A percentile compares a stretch with the other conserved stretches of the same genome.
phyloP scores from a whole-genome alignment of 1,140 invertebrate genomes.

The Leptinotarsa texana region DNA sequence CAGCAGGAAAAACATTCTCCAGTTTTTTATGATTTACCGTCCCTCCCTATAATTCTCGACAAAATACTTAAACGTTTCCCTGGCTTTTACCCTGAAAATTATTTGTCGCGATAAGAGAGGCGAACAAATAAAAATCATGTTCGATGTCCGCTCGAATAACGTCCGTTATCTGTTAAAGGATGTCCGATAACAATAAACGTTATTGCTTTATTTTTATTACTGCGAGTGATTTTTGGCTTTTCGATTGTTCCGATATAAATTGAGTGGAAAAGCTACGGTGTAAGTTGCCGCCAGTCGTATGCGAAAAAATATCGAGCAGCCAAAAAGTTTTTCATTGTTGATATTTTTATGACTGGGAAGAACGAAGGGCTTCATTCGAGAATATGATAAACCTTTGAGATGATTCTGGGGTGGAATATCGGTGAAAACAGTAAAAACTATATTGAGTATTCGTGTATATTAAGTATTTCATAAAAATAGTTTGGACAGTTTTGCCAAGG shows the following conservation, averaged over 20 bases:
- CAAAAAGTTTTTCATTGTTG: neutral
- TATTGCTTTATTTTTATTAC: constrained; percentile 24
- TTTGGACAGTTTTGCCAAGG: too few species aligned
- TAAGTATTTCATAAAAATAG: too few species aligned
- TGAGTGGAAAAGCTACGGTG: constrained; percentile 13
- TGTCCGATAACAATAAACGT: constrained; percentile 22
- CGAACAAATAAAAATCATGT: constrained; percentile 9
- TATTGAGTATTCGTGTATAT: neutral
- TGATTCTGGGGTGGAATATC: neutral
- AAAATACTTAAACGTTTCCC: constrained; percentile 7
- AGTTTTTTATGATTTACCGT: constrained; percentile 9
- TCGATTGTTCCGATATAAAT: constrained; percentile 17
- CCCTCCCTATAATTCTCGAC: neutral
- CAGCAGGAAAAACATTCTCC: too few species aligned
- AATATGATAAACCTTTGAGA: neutral
- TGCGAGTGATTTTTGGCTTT: constrained; percentile 19
- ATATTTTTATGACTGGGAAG: neutral
- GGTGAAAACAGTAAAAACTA: constrained; percentile 1
- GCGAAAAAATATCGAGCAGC: constrained; percentile 5
- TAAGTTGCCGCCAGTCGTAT: neutral
- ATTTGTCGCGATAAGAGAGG: constrained; percentile 14
- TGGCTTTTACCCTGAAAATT: neutral
- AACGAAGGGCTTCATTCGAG: neutral
- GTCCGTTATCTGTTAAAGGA: constrained; percentile 19
- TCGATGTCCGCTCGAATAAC: constrained; percentile 6